Conservation (phyloP, 1,140 invertebrate species). For the Thaumetopoea pityocampa region DNA sequence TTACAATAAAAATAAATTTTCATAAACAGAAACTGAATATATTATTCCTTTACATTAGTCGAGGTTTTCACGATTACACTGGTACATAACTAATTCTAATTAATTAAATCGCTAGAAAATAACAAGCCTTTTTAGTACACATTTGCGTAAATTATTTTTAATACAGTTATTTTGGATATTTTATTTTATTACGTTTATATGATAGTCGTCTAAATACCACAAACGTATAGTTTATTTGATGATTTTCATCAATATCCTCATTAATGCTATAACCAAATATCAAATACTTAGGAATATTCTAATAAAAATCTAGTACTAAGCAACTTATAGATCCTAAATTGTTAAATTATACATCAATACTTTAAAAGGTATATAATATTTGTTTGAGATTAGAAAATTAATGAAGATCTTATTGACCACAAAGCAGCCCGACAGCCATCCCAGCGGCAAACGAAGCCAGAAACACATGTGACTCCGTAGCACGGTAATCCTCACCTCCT, state of each 20-base stretch:
- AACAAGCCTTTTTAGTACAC: background rate
- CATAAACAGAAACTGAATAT: too few relatives aligned
- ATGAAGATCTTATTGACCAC: conserved; percentile 47
- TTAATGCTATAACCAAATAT: too few relatives aligned
- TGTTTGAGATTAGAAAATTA: background rate
- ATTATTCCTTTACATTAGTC: too few relatives aligned
- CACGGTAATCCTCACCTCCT: conserved; percentile 79
- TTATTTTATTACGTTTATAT: too few relatives aligned
- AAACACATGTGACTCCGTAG: conserved; percentile 86
- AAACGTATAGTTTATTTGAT: too few relatives aligned
- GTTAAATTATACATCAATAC: too few relatives aligned
- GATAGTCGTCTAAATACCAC: too few relatives aligned
- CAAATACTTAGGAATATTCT: too few relatives aligned
- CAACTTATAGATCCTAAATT: too few relatives aligned
- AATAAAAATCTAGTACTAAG: too few relatives aligned
- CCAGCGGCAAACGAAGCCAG: conserved; percentile 84
- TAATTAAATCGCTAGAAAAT: background rate
- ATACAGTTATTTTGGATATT: conserved; percentile 3
- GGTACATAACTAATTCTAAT: background rate
- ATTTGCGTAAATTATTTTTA: background rate
- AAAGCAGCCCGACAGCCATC: conserved; percentile 80
- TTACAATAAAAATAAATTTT: conserved; percentile 29
- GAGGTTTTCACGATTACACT: too few relatives aligned
- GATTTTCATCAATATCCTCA: too few relatives aligned
- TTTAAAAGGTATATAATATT: background rate